Percentiles rank a stretch among this genome's conserved stretches.
These are phyloP conservation scores for Chloromyia formosa DNA, from an alignment of 2,888 invertebrate genomes.

Conservation along the genomic window DNA sequence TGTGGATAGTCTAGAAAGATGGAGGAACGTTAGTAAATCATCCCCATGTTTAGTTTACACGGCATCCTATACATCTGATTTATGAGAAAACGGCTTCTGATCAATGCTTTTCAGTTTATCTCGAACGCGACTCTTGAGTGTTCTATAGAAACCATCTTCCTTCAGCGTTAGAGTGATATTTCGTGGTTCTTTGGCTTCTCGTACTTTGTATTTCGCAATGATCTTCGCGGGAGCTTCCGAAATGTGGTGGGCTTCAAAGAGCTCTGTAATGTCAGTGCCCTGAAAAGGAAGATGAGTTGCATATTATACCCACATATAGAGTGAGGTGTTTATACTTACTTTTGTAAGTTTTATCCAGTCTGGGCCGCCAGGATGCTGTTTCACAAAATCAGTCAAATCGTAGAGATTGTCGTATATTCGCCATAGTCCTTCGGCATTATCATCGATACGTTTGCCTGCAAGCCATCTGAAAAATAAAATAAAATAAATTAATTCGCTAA, in stretches of 20 bases:
- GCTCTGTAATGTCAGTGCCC: conserved; percentile 84
- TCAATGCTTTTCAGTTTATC: conserved; percentile 68
- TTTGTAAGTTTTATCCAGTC: conserved; percentile 75
- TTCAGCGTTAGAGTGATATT: conserved; percentile 79
- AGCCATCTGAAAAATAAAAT: conserved; percentile 66
- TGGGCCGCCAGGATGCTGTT: conserved; percentile 85
- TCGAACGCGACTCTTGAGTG: conserved; percentile 70
- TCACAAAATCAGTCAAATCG: conserved; percentile 81
- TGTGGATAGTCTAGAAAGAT: conserved; percentile 61
- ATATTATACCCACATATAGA: not conserved
- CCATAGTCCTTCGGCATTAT: conserved; percentile 82
- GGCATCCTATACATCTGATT: conserved; percentile 58
- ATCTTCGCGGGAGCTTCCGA: conserved; percentile 68
- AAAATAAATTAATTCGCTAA: too few relatives aligned
- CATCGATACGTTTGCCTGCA: conserved; percentile 71
- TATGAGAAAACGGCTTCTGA: conserved; percentile 44
- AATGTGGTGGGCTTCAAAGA: conserved; percentile 79
- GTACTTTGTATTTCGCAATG: conserved; percentile 73
- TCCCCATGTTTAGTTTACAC: not conserved
- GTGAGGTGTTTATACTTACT: not conserved
- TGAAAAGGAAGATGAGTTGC: conserved; percentile 54
- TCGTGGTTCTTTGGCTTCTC: conserved; percentile 71
- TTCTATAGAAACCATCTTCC: conserved; percentile 77
- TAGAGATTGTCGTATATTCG: conserved; percentile 80
- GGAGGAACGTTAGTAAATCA: too few relatives aligned